Percentiles rank a stretch among this genome's conserved stretches.
These are phyloP conservation scores for Sebastes miniatus DNA, from an alignment of 2,797 vertebrate species.

Conservation along the genomic window DNA sequence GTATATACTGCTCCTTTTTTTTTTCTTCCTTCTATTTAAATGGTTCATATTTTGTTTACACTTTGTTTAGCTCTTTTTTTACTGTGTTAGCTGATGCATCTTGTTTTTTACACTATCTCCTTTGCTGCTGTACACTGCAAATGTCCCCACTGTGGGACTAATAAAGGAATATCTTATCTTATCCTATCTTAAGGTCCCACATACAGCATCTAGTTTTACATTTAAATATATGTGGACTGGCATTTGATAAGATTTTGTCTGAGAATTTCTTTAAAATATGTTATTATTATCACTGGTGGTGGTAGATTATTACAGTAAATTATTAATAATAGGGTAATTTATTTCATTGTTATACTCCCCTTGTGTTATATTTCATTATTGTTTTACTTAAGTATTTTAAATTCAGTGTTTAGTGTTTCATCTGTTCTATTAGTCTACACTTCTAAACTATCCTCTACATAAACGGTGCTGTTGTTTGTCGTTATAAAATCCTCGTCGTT, in stretches of 20 bases:
- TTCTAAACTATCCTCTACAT: background rate
- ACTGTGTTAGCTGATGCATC: too few relatives aligned
- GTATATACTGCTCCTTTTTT: too few relatives aligned
- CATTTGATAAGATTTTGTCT: background rate
- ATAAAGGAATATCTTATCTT: too few relatives aligned
- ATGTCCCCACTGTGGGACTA: too few relatives aligned
- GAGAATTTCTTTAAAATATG: background rate
- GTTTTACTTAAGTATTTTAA: background rate
- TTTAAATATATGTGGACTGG: background rate
- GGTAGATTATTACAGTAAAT: background rate
- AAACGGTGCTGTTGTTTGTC: too few relatives aligned
- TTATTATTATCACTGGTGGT: background rate
- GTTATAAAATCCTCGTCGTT: too few relatives aligned
- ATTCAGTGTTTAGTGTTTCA: background rate
- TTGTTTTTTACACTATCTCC: too few relatives aligned
- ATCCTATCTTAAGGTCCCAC: background rate
- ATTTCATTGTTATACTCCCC: background rate
- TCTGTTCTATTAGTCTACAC: accelerated
- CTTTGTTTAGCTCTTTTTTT: too few relatives aligned
- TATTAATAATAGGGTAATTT: background rate
- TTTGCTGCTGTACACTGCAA: too few relatives aligned
- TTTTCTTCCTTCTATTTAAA: too few relatives aligned
- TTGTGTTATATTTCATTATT: background rate
- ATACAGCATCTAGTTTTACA: background rate
- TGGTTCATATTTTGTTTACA: too few relatives aligned